A percentile compares a stretch with the other conserved stretches of the same genome.
These are phyloP conservation scores for Sylvicola cinctus DNA, from an alignment of 2,888 invertebrate genomes.

Conservation along the genomic window DNA sequence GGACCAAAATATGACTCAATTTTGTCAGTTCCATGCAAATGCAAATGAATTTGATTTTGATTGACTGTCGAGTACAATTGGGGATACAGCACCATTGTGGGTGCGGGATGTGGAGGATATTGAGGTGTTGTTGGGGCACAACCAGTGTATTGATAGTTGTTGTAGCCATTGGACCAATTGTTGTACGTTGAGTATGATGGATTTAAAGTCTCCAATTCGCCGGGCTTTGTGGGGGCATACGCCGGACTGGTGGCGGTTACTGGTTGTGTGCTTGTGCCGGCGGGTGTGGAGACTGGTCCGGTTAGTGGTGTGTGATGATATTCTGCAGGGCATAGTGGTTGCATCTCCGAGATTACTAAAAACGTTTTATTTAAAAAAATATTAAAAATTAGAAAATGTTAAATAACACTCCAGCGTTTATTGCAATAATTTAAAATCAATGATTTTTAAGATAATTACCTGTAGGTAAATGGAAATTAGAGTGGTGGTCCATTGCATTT, in stretches of 20 bases:
- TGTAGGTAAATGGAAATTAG: slow-evolving; percentile 37
- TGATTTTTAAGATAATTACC: too few species aligned
- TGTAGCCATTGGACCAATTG: slow-evolving; percentile 38
- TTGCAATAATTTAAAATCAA: too few species aligned
- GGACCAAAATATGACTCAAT: slow-evolving; percentile 40
- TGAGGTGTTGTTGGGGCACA: slow-evolving; percentile 32
- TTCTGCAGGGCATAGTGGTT: slow-evolving; percentile 26
- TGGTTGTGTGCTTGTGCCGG: slow-evolving; percentile 2
- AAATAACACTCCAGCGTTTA: too few species aligned
- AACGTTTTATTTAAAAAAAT: slow-evolving; percentile 6
- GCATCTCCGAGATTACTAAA: slow-evolving; percentile 36
- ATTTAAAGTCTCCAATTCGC: slow-evolving; percentile 21
- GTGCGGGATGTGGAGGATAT: slow-evolving; percentile 23
- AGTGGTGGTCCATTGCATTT: slow-evolving; percentile 19
- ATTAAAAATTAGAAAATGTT: too few species aligned
- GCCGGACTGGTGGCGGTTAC: slow-evolving; percentile 25
- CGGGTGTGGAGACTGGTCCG: slow-evolving; percentile 6
- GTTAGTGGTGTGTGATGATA: slow-evolving; percentile 19
- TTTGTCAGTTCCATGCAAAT: slow-evolving; percentile 46
- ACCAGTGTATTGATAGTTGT: slow-evolving; percentile 44
- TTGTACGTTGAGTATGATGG: slow-evolving; percentile 19
- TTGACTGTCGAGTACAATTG: slow-evolving; percentile 68
- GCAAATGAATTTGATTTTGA: slow-evolving; percentile 70
- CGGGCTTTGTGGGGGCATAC: slow-evolving; percentile 11
- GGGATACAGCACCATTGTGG: slow-evolving; percentile 48